Base-by-base conservation (phyloP, 2,113 vertebrate species). In the Ochotona princeps region DNA sequence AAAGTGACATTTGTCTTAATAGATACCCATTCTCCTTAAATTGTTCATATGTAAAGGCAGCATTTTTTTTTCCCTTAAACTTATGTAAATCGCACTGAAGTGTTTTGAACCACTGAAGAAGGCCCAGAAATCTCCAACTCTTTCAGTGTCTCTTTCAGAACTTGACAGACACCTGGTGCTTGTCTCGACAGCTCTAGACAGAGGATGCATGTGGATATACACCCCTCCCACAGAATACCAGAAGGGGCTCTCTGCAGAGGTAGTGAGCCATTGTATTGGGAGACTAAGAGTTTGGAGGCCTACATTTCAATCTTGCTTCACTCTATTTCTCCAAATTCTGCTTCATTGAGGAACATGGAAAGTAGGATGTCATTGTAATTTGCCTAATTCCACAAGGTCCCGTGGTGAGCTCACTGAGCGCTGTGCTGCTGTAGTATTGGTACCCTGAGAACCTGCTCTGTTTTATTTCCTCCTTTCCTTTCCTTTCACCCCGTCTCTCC, bases 61-160 rank as follows among this genome's bases (percentile, higher is more conserved):
- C 26, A 15, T 5, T 69, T n/a, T 67, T 0, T 78, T 93, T 89
- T 25, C 17, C 8, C 12, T 44, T 75, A 54, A 88, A 88, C 14
- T 92, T 81, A 87, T 86, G 74, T 66, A 38, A 87, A 91, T 32
- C 8, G 26, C 28, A 2, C 10, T 87, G 3, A 88, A 32, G 13
- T 94, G 49, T 28, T 95, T 88, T 83, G 85, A 90, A 60, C n/a
- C 44, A 61, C 13, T 35, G 69, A 95, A 5, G 26, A 21, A 76
- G 18, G 17, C 23, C 83, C 72, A 81, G 83, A 79, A 96, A 75
- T 69, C 28, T 8, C 32, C 25, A 72, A 1, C 6, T 89, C 21
- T 15, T 61, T 79, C 7, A 17, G 4, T 83, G 67, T 54, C 10
- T 14, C 10, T 75, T 87, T 87, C 57, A 82, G 63, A 75, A 73